Percentiles rank a stretch among this genome's conserved stretches.
Conservation (phyloP, 1,140 invertebrate species). For the Physella acuta region DNA sequence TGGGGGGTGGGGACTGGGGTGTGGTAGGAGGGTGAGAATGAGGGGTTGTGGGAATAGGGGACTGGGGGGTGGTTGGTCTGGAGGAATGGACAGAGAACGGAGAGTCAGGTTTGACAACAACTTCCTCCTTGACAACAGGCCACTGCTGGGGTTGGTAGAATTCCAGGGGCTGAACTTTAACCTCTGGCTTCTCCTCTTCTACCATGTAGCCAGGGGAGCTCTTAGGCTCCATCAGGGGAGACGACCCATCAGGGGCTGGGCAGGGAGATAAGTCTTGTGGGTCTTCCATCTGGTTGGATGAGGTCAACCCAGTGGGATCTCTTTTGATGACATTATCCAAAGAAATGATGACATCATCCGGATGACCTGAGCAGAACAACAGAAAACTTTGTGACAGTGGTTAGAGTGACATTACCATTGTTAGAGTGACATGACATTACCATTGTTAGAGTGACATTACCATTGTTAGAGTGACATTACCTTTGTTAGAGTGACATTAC, state of each 20-base stretch:
- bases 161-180: too few relatives aligned
- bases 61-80: not conserved
- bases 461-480: too few relatives aligned
- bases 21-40: not conserved
- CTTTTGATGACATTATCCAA: conserved; percentile 17
- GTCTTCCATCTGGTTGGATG: not conserved
- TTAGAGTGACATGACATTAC: too few relatives aligned
- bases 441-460: too few relatives aligned
- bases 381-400: too few relatives aligned
- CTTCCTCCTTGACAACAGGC: too few relatives aligned
- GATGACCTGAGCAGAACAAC: conserved; percentile 1
- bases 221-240: too few relatives aligned
- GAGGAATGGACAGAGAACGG: too few relatives aligned
- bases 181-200: not conserved
- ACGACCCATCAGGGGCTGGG: not conserved
- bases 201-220: not conserved
- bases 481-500: too few relatives aligned
- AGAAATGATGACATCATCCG: conserved; percentile 21
- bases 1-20: not conserved
- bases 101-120: too few relatives aligned
- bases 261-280: not conserved
- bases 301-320: conserved; percentile 4
- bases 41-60: not conserved
- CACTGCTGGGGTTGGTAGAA: too few relatives aligned
- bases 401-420: too few relatives aligned